These are phyloP conservation scores for Phenganax marumi DNA, from an alignment of 92 coral and sea anemone genomes.

Conservation along the genomic window DNA sequence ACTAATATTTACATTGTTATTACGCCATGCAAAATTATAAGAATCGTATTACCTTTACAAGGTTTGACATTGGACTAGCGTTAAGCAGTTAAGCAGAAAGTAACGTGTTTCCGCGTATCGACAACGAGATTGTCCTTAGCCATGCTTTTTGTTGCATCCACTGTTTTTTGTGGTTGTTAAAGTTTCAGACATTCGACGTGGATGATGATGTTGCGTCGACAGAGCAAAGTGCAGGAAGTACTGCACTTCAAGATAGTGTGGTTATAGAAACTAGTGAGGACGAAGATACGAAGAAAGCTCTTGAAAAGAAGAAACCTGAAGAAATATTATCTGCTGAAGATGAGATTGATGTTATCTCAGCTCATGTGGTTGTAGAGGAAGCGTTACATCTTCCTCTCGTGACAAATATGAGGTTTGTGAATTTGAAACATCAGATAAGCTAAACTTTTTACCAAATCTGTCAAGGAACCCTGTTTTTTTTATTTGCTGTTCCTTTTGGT, in stretches of 20 bases:
- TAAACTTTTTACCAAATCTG: neutral
- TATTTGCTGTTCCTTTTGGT: neutral
- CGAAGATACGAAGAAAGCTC: conserved; percentile 15
- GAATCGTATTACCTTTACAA: too few relatives aligned
- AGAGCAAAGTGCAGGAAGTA: conserved; percentile 20
- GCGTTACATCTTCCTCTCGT: conserved; percentile 80
- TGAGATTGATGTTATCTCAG: conserved; percentile 71
- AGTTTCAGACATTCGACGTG: conserved; percentile 19
- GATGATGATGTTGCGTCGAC: conserved; percentile 29
- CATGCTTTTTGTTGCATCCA: neutral
- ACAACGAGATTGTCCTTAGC: too few relatives aligned
- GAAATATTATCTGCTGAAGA: conserved; percentile 26
- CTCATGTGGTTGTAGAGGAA: conserved; percentile 83
- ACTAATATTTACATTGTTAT: too few relatives aligned
- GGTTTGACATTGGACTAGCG: too few relatives aligned
- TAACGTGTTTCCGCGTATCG: too few relatives aligned
- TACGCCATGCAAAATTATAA: too few relatives aligned
- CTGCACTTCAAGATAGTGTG: conserved; percentile 2
- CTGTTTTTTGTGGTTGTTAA: neutral
- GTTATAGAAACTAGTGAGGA: conserved; percentile 24
- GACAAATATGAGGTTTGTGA: conserved; percentile 67
- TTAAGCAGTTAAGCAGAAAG: too few relatives aligned
- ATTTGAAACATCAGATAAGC: neutral
- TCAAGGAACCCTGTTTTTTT: neutral
- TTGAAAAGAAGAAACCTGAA: conserved; percentile 8